Percentiles rank a stretch among this genome's conserved stretches.
phyloP scores from a whole-genome alignment of 2,113 vertebrate species.

The Cheirogaleus medius region DNA sequence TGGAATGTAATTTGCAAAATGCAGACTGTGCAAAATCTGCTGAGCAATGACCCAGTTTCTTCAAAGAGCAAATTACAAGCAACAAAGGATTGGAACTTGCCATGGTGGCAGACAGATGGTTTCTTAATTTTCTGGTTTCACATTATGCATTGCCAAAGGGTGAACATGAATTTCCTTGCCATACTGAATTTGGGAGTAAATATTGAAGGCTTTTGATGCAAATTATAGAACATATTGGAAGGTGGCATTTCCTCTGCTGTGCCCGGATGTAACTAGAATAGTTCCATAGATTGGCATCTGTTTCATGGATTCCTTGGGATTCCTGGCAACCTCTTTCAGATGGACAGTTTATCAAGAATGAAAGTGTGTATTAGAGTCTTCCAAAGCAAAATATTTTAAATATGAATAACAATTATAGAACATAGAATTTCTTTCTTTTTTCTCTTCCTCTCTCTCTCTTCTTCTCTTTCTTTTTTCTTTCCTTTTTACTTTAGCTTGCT shows the following conservation, averaged over 20 bases:
- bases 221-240: constrained; percentile 29
- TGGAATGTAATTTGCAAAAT: not conserved
- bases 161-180: not conserved
- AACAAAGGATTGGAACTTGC: not conserved
- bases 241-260: not conserved
- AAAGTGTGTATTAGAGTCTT: not conserved
- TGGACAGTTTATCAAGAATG: not conserved
- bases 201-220: constrained; percentile 45
- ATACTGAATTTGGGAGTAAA: constrained; percentile 2
- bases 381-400: constrained; percentile 5
- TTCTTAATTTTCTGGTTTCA: not conserved
- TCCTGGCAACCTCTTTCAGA: not conserved
- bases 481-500: not conserved
- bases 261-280: not conserved
- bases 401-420: not conserved
- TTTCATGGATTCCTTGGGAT: constrained; percentile 9
- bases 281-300: not conserved
- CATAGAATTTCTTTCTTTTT: not conserved
- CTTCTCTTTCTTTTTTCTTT: not conserved
- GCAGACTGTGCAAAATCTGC: not conserved
- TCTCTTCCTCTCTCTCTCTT: not conserved
- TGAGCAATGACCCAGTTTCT: constrained; percentile 19
- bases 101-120: not conserved
- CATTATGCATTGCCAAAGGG: not conserved
- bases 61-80: not conserved